phyloP scores from a whole-genome alignment of 2,113 vertebrate genomes.

The Manacus vitellinus region DNA sequence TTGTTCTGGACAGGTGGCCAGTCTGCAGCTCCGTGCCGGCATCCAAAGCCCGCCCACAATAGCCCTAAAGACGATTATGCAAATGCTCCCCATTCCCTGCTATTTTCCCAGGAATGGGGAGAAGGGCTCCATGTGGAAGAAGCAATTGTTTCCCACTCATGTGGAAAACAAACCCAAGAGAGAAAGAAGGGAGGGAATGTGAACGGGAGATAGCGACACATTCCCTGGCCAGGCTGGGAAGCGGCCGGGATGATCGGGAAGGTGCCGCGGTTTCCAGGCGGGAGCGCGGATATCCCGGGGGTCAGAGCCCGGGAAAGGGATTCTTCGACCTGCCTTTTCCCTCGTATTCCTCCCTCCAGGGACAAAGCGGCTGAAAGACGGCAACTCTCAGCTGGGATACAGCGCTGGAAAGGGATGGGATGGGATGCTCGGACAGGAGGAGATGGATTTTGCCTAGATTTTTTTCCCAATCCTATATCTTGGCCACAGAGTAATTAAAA shows the following conservation, averaged over 20 bases:
- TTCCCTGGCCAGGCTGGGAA: background rate
- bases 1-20: conserved; percentile 88
- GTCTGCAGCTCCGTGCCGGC: conserved; percentile 67
- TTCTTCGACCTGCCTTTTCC: background rate
- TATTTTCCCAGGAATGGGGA: conserved; percentile 86
- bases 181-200: conserved; percentile 43
- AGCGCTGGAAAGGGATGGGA: fast-evolving
- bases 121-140: conserved; percentile 71
- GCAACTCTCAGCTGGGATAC: background rate
- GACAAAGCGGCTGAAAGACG: background rate
- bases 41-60: conserved; percentile 81
- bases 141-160: conserved; percentile 77
- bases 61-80: conserved; percentile 87
- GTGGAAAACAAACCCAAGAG: conserved; percentile 74
- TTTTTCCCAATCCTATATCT: background rate
- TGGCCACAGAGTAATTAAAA: background rate
- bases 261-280: background rate
- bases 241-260: background rate
- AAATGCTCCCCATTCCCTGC: conserved; percentile 76
- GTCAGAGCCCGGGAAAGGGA: conserved; percentile 9
- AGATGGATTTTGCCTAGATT: fast-evolving
- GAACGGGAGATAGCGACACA: conserved; percentile 29
- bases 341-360: background rate
- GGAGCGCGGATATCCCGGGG: fast-evolving
- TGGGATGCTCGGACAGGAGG: fast-evolving